Evolutionary conservation across 2,113 vertebrate species (phyloP), one percentile per base, ranked within the genome.

Genomic region (Syngnathus floridae): DNA sequence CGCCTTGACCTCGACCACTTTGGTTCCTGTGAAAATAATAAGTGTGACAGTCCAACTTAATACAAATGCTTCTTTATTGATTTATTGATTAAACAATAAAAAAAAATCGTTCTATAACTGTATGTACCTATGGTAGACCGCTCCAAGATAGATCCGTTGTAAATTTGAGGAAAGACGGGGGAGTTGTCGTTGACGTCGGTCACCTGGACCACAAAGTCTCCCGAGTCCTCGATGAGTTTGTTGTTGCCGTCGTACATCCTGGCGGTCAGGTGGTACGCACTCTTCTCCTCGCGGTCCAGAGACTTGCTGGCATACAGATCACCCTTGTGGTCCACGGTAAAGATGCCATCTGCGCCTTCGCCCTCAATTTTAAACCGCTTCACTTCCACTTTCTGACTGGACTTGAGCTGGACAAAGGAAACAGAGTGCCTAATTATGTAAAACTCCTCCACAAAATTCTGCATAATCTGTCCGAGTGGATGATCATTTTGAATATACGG

Each of bases 181-280:
- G 8, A 85, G 7, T 99, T 94, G 87, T 99, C 97, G 1, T 99
- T 98, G 60, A 98, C 83, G 1, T 99, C 97, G 0, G 87, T 86
- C 16, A 99, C 92, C 36, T 92, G 91, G 67, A 99, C 90, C 0
- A 81, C 80, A 80, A 99, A 99, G 0, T 73, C 78, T 10, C 92
- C 92, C 0, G 91, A 74, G 0, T 82, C 58, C 14, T 97, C 96
- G 46, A 98, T 70, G n/a, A 86, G 19, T 8, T 68, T 74, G 63
- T 83, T 89, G n/a, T 70, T 71, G 11, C 63, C 82, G 73, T 97
- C 88, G 1, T 88, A 88, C 60, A 97, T 86, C 26, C 76, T 84
- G 52, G 94, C 96, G 0, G 37, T 87, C 35, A 99, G 84, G 1
- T 83, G 72, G 75, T 98, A 98, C 1, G 67, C 52, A 0, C 81